Evolutionary conservation across 1,140 invertebrate species (phyloP).

Genomic region (Nasonia giraulti): DNA sequence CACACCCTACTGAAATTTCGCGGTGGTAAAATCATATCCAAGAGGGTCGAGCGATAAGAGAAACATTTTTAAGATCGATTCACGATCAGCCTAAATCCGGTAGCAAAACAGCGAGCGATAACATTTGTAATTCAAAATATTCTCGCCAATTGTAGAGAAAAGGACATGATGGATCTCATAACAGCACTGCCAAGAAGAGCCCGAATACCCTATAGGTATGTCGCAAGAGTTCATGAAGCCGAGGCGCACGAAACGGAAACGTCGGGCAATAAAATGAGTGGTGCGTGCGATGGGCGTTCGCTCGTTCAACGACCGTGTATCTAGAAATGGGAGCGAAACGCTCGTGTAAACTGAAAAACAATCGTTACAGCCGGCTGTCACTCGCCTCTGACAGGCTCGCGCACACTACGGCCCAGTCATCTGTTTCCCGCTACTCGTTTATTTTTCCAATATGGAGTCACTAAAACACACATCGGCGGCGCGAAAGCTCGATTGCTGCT

Average conservation of each 20-base stretch:
- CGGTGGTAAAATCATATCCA: background rate
- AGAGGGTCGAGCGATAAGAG: background rate
- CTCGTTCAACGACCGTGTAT: constrained; percentile 33
- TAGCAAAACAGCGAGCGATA: background rate
- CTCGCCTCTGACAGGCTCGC: constrained; percentile 22
- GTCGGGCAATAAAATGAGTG: constrained; percentile 21
- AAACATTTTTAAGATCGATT: background rate
- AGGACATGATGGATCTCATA: background rate
- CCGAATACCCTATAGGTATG: background rate
- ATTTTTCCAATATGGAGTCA: constrained; percentile 49
- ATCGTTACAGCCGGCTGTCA: constrained; percentile 42
- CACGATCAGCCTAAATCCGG: background rate
- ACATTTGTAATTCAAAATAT: background rate
- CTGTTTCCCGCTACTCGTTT: constrained; percentile 40
- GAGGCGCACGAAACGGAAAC: constrained; percentile 21
- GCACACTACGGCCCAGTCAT: constrained; percentile 28
- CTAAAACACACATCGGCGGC: constrained; percentile 8
- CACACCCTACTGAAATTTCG: no score
- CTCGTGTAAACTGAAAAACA: constrained; percentile 48
- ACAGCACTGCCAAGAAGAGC: background rate
- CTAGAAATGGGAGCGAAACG: constrained; percentile 27
- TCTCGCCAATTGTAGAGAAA: background rate
- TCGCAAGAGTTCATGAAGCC: background rate
- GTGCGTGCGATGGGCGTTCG: background rate
- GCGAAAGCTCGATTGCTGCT: background rate